Conservation (phyloP, 2,113 vertebrate genomes). For the Tachuris rubrigastra region DNA sequence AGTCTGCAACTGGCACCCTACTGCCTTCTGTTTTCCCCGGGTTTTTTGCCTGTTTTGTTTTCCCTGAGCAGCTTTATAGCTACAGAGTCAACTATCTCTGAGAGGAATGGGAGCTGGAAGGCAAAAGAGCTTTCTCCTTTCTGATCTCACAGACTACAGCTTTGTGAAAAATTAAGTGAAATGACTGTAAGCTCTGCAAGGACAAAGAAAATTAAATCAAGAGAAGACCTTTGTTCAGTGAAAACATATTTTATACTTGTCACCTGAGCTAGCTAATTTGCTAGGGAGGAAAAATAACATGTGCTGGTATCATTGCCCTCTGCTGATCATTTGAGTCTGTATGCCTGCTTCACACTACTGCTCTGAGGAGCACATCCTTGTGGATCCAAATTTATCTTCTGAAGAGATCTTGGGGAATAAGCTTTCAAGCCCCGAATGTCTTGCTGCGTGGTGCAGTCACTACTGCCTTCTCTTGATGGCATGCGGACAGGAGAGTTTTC, state of each 20-base stretch:
- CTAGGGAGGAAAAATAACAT: neutral
- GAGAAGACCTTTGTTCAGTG: neutral
- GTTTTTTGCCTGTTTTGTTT: neutral
- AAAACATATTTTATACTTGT: neutral
- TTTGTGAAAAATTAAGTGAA: neutral
- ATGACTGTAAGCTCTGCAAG: neutral
- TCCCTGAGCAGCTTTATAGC: neutral
- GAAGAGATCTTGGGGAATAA: neutral
- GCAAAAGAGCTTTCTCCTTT: neutral
- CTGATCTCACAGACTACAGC: neutral
- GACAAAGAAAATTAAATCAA: neutral
- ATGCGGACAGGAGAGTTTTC: neutral
- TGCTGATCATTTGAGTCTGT: neutral
- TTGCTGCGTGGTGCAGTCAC: neutral
- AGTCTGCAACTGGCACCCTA: neutral
- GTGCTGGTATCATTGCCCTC: fast-evolving
- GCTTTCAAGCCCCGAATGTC: neutral
- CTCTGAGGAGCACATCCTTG: neutral
- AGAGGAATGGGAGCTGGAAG: neutral
- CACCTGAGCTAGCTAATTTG: neutral
- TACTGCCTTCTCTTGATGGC: neutral
- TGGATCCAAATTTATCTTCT: neutral
- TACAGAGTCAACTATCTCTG: neutral
- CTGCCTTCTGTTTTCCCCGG: neutral
- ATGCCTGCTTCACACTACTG: neutral